Evolutionary conservation across 1,140 invertebrate species (phyloP), one percentile per base, ranked within the genome.

Genomic region (Sogatella furcifera): DNA sequence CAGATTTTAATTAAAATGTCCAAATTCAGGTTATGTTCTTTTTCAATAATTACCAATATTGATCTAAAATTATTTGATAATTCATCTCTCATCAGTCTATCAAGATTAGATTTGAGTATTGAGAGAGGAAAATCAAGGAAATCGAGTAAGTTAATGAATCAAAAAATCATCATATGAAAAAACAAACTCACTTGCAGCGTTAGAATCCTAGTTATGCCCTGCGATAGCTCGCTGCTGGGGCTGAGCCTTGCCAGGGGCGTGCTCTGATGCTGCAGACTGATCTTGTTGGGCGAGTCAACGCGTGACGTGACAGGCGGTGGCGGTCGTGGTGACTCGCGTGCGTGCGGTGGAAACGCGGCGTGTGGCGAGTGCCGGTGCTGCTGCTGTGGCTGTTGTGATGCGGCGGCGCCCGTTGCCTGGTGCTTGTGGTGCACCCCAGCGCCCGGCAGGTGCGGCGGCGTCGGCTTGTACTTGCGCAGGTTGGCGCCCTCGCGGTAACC

Each of bases 211-310:
- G 92, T 91, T 63, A 92, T 90, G 71, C 95, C 91, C 14, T 88
- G 85, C 60, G 90, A 94, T 49, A 96, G 73, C 73, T 95, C 92
- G 67, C 90, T 93, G 66, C 91, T 94, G 0, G 92, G 93, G 67
- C 91, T 95, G 0, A 95, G 74, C 60, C 93, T 77, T 0, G 92
- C 92, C 13, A 95, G 72, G 6, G 92, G 93, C 0, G 92, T 95
- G 59, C 88, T 92, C 70, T 95, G 90, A 81, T 52, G 83, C 78
- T 19, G 82, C 75, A 84, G 81, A 71, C 15, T 75, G 70, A 58
- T 74, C 77, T 64, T 76, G 79, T 65, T 83, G 79, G 68, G 65
- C 9, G 69, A 71, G 41, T 71, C 70, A 9, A 71, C 68, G 22
- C 69, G 62, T 5, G 69, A 63, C 4, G n/a, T n/a, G n/a, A 81